Evolutionary conservation across 2,888 invertebrate genomes (phyloP), one percentile per base, ranked within the genome.

Genomic region (Drosophila koepferae): DNA sequence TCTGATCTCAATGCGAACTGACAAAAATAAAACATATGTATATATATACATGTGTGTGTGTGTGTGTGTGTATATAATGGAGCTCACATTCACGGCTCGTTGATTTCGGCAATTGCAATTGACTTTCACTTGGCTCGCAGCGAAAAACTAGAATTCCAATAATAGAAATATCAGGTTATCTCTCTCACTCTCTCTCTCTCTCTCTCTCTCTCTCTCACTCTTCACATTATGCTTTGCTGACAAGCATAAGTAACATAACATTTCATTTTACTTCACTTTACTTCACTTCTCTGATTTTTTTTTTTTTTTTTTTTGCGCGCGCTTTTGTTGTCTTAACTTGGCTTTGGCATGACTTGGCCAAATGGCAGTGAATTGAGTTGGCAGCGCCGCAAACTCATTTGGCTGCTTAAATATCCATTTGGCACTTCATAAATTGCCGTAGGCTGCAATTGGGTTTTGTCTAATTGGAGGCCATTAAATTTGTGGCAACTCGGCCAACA

Each of bases 391-490:
- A 34, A 23, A 43, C 62, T 71, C 64, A 72, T 68, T 63, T 72
- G 60, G 64, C 82, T 80, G 82, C 80, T 80, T 82, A 74, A 76
- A 82, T 65, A 77, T 60, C 59, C 82, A 82, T 82, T 81, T 81
- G 77, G 77, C 83, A 82, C 82, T 82, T 82, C 81, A 82, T 82
- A 77, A 82, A 82, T 81, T 71, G 80, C 71, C 61, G 60, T 64
- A 70, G 63, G 72, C 54, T 80, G 80, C 80, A 71, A 61, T 59
- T 77, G 75, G 61, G 63, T 80, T 77, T 77, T 82, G 71, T 76
- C 83, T 86, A 84, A 84, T 84, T 84, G 63, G 53, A 38, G 81
- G 76, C 74, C 83, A 84, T 87, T 84, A 80, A 80, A 82, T 60
- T 76, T 79, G 76, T 77, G 84, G 81, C 84, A 84, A 66, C 43